These are phyloP conservation scores for Sminthurides aquaticus DNA, from an alignment of 2,888 invertebrate species.

Conservation along the genomic window DNA sequence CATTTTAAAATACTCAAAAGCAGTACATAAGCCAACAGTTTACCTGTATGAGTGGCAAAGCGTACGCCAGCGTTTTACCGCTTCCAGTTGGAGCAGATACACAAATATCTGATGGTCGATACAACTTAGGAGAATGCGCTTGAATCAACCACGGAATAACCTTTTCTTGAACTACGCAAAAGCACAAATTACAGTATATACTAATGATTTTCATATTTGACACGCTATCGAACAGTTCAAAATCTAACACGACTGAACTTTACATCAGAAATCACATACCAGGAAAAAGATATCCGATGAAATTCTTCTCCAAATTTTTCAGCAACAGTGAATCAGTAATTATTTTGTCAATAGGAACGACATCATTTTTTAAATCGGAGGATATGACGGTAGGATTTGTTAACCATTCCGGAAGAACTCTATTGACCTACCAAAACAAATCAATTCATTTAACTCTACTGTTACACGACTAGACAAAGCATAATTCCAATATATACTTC, in stretches of 20 bases:
- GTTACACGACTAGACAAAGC: not conserved
- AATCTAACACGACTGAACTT: not conserved
- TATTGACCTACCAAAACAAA: conserved; percentile 52
- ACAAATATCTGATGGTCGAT: conserved; percentile 79
- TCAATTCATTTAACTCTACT: not conserved
- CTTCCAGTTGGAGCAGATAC: conserved; percentile 54
- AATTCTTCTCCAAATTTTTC: conserved; percentile 59
- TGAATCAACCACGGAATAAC: conserved; percentile 68
- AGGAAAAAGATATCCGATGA: conserved; percentile 73
- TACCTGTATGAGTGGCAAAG: conserved; percentile 53
- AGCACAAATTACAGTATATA: no score
- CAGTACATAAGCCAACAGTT: not conserved
- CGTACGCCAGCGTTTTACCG: conserved; percentile 56
- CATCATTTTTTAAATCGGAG: conserved; percentile 58
- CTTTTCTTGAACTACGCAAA: conserved; percentile 66
- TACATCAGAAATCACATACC: conserved; percentile 45
- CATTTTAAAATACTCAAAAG: no score
- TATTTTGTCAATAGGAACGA: conserved; percentile 52
- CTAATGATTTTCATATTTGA: no score
- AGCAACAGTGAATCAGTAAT: conserved; percentile 60
- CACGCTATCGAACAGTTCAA: no score
- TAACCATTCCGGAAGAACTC: conserved; percentile 81
- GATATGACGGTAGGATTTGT: conserved; percentile 69
- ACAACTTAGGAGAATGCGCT: conserved; percentile 55
- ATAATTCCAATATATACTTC: no score